Base-by-base conservation (phyloP, 2,888 invertebrate species). In the Epiblema foenella region DNA sequence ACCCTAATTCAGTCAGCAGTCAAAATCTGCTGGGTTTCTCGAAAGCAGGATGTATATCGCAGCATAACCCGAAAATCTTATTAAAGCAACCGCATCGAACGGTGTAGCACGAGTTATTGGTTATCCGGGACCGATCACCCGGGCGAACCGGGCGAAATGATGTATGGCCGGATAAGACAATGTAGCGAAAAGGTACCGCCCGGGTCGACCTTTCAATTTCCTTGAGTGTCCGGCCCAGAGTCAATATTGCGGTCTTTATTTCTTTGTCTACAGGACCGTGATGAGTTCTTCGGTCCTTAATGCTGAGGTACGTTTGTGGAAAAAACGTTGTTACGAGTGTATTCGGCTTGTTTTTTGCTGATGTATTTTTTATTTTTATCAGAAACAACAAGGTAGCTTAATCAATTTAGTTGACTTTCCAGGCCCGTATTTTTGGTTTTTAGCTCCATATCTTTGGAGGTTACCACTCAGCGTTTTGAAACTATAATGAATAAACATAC, bases 161-260 rank as follows among this genome's bases (percentile, higher is more conserved):
- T 87, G 85, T 86, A 89, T 81, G 83, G 77, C 83, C 87, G 84
- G 84, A 85, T 85, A 85, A 87, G 84, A 88, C 88, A 87, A 88
- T 87, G 88, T 87, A 85, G 84, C 83, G 85, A 85, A 86, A 86
- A 83, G 83, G 80, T 80, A 76, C 78, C 82, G 80, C 82, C 83
- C 86, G 83, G 85, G 81, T 81, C 84, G 87, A 88, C 88, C 89
- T 89, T 90, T 90, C 91, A 90, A 91, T 91, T 90, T 91, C 87
- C 89, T 85, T 86, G 86, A 90, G 88, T 87, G 86, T 83, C 79
- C 78, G 79, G 78, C 76, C 78, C 81, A 78, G 77, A 75, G 71
- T 71, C 73, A 73, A 77, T 79, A 79, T 76, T 75, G 75, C 76
- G 77, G 80, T 80, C 78, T 82, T 83, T 83, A 85, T 84, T 81